Conservation (phyloP, 2,797 vertebrate species). For the Chrysolophus pictus region DNA sequence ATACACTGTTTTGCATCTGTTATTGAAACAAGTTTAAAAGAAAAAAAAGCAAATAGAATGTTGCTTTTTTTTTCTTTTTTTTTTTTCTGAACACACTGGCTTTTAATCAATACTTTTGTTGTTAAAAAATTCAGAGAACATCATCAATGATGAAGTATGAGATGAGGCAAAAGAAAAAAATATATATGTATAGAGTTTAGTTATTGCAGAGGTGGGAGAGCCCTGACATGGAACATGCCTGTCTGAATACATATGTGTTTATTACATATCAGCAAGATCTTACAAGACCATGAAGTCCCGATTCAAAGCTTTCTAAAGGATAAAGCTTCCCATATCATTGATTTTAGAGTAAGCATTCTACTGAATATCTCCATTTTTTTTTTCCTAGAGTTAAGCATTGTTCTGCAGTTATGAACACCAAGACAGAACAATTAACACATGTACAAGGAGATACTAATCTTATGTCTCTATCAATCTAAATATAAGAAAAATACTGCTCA, state of each 20-base stretch:
- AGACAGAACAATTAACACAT: not conserved
- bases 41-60: not conserved
- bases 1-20: not conserved
- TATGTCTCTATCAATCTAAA: not conserved
- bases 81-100: not conserved
- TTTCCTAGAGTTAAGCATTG: not conserved
- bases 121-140: not conserved
- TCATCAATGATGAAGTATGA: not conserved
- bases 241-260: not conserved
- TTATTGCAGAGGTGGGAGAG: not conserved
- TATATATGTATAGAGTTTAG: accelerated
- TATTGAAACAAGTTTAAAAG: not conserved
- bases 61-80: not conserved
- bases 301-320: not conserved
- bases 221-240: not conserved
- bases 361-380: not conserved
- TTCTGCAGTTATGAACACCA: not conserved
- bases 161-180: not conserved
- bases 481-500: not conserved
- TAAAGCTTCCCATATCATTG: accelerated
- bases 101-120: not conserved
- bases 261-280: not conserved
- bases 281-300: not conserved
- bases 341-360: not conserved
- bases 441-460: not conserved